These are phyloP conservation scores for Calliopum simillimum DNA, from an alignment of 2,888 invertebrate species.

Conservation along the genomic window DNA sequence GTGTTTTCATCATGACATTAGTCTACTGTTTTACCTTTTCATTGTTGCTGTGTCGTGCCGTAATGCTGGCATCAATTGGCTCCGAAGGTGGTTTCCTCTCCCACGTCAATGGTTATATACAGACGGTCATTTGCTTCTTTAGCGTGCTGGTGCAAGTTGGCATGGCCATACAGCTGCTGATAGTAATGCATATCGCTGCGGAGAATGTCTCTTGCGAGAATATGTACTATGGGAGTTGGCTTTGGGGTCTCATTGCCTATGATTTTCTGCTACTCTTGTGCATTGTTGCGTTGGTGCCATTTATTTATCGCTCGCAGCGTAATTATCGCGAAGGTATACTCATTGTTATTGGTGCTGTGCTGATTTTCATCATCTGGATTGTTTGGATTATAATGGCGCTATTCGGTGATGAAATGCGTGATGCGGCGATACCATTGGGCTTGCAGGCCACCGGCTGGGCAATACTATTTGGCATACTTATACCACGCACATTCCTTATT, in stretches of 20 bases:
- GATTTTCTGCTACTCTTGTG: constrained; percentile 73
- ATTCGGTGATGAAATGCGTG: constrained; percentile 70
- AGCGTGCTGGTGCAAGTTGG: constrained; percentile 74
- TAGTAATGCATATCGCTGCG: constrained; percentile 68
- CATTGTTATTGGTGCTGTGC: constrained; percentile 70
- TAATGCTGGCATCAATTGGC: constrained; percentile 76
- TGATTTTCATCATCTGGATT: constrained; percentile 72
- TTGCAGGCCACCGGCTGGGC: constrained; percentile 74
- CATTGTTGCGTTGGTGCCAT: constrained; percentile 72
- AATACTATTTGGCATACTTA: constrained; percentile 74
- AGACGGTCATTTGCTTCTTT: constrained; percentile 74
- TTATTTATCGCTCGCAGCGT: constrained; percentile 74
- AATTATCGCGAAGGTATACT: constrained; percentile 77
- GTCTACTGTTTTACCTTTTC: constrained; percentile 75
- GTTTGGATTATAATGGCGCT: constrained; percentile 72
- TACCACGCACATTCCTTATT: constrained; percentile 78
- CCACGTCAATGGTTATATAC: constrained; percentile 78
- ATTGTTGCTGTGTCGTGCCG: constrained; percentile 73
- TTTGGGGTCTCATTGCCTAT: constrained; percentile 72
- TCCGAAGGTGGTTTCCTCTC: constrained; percentile 76
- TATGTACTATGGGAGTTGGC: constrained; percentile 68
- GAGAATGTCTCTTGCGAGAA: constrained; percentile 69
- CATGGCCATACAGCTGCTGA: constrained; percentile 68
- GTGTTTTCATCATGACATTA: constrained; percentile 72
- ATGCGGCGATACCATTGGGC: constrained; percentile 73